A percentile compares a stretch with the other conserved stretches of the same genome.
Evolutionary conservation across 2,797 vertebrate genomes (phyloP).

Genomic region (Protosalanx chinensis): DNA sequence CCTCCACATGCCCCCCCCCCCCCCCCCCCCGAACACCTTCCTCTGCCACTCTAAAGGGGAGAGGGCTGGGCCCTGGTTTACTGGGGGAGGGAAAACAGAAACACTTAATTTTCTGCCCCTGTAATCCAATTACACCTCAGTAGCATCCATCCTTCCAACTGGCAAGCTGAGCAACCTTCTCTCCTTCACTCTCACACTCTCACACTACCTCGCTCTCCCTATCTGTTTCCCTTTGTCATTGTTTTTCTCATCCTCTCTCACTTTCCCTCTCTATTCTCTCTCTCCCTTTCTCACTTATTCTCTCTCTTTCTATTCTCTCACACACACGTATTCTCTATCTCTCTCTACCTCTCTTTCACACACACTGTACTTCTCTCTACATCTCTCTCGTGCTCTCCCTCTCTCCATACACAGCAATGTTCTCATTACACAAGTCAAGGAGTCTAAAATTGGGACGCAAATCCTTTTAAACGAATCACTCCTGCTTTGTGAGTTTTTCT

Average conservation of each 20-base stretch:
- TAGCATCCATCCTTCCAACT: constrained; percentile 44
- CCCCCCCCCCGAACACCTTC: no score
- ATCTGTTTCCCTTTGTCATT: constrained; percentile 6
- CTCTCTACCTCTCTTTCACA: constrained; percentile 2
- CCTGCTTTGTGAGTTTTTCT: constrained; percentile 53
- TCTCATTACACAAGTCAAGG: constrained; percentile 29
- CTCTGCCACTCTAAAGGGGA: no score
- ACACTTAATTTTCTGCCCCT: constrained; percentile 55
- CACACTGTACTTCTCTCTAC: background rate
- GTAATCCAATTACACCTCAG: constrained; percentile 57
- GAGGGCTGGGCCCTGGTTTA: no score
- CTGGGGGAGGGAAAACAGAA: constrained; percentile 39
- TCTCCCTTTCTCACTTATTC: constrained; percentile 10
- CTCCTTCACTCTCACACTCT: constrained; percentile 5
- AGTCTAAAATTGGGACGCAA: constrained; percentile 59
- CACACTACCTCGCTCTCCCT: constrained; percentile 13
- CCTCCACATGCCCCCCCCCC: no score
- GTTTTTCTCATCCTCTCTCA: constrained; percentile 1
- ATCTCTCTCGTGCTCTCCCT: no score
- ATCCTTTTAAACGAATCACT: constrained; percentile 67
- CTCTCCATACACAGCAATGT: no score
- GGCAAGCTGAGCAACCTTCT: constrained; percentile 25
- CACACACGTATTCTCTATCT: constrained; percentile 8
- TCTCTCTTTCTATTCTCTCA: constrained; percentile 4
- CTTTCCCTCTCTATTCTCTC: constrained; percentile 8